phyloP scores from a whole-genome alignment of 2,888 invertebrate species.

The Bedellia somnulentella region DNA sequence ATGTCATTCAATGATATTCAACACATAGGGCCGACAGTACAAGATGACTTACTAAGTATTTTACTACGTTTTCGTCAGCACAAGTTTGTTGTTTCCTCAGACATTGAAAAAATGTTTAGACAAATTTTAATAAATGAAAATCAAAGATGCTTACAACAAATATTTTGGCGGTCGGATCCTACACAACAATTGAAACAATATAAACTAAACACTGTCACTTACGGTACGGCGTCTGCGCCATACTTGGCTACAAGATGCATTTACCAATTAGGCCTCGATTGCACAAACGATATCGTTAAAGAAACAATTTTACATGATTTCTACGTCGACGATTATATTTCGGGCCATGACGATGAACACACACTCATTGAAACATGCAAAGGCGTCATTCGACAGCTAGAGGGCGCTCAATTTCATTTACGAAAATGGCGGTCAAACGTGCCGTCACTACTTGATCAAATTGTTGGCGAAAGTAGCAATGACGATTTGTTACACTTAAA shows the following conservation, averaged over 20 bases:
- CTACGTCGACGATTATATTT: slow-evolving; percentile 14
- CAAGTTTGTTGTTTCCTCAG: slow-evolving; percentile 10
- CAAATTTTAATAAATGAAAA: not conserved
- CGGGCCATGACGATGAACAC: slow-evolving; percentile 9
- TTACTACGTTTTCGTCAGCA: slow-evolving; percentile 11
- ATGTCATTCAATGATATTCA: no score
- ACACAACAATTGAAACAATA: slow-evolving; percentile 9
- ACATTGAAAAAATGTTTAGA: slow-evolving; percentile 11
- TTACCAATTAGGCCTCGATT: slow-evolving; percentile 8
- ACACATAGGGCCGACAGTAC: slow-evolving; percentile 11
- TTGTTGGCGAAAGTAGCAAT: not conserved
- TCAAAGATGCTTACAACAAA: slow-evolving; percentile 11
- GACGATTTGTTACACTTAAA: slow-evolving; percentile 1
- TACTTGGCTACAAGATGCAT: slow-evolving; percentile 13
- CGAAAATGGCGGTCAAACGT: slow-evolving; percentile 14
- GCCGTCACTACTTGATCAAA: slow-evolving; percentile 4
- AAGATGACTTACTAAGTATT: slow-evolving; percentile 11
- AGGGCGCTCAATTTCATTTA: slow-evolving; percentile 12
- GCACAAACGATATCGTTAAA: slow-evolving; percentile 6
- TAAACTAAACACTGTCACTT: slow-evolving; percentile 11
- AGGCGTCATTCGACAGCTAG: slow-evolving; percentile 9
- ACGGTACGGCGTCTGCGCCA: slow-evolving; percentile 13
- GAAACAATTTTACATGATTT: slow-evolving; percentile 10
- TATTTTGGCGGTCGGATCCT: slow-evolving; percentile 10
- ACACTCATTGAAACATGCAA: slow-evolving; percentile 7